Conservation (phyloP, 2,888 invertebrate species). For the Dicyrtoma fusca region DNA sequence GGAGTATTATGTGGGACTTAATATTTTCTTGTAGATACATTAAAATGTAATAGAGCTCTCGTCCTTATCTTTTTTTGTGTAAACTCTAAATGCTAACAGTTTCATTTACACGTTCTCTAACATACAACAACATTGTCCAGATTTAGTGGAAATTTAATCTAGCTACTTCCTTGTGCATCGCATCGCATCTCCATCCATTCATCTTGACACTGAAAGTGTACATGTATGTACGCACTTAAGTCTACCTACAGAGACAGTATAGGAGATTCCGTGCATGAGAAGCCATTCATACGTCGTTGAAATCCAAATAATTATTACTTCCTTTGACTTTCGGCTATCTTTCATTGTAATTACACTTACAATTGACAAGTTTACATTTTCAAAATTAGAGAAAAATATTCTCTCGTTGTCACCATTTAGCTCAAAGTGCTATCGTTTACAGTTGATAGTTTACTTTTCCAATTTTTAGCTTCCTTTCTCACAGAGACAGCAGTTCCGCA, state of each 20-base stretch:
- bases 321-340: conserved; percentile 10
- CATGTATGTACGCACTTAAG: neutral
- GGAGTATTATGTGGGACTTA: conserved; percentile 14
- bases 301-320: conserved; percentile 25
- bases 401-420: no score
- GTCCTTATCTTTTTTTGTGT: conserved; percentile 17
- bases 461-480: no score
- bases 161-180: conserved; percentile 11
- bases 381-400: neutral
- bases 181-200: no score
- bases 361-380: conserved; percentile 15
- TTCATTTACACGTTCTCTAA: conserved; percentile 15
- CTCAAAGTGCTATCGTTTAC: no score
- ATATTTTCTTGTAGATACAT: conserved; percentile 10
- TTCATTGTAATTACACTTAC: neutral
- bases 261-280: neutral
- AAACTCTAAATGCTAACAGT: conserved; percentile 15
- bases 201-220: neutral
- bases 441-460: no score
- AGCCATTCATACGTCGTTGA: conserved; percentile 25
- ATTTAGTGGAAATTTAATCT: conserved; percentile 13
- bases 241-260: no score
- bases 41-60: conserved; percentile 21
- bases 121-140: conserved; percentile 30
- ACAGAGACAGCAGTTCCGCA: no score